A percentile compares a stretch with the other conserved stretches of the same genome.
phyloP scores from a whole-genome alignment of 1,140 invertebrate genomes.

The Araneus ventricosus region DNA sequence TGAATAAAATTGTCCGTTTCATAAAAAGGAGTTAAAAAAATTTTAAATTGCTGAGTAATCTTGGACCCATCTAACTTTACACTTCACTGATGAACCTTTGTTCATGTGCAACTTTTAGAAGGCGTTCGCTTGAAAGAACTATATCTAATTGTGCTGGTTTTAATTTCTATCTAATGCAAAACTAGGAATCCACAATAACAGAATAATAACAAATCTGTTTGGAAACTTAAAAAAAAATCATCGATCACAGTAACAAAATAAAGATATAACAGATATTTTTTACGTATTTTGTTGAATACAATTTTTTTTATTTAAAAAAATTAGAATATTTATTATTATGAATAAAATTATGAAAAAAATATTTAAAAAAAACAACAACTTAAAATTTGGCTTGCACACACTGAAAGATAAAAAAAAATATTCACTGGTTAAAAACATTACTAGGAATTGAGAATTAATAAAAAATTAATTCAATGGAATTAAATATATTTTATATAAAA shows the following conservation, averaged over 20 bases:
- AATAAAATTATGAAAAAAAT: too few relatives aligned
- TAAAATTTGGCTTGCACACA: too few relatives aligned
- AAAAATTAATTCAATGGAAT: too few relatives aligned
- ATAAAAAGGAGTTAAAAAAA: constrained; percentile 53
- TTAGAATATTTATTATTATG: too few relatives aligned
- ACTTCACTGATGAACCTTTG: constrained; percentile 10
- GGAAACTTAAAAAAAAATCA: neutral
- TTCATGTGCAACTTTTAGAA: constrained; percentile 28
- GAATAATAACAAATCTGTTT: neutral
- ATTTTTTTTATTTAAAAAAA: neutral
- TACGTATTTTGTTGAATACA: neutral
- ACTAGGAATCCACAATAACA: neutral
- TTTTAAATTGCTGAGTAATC: constrained; percentile 66
- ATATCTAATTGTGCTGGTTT: constrained; percentile 49
- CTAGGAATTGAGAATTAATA: too few relatives aligned
- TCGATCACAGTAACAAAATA: neutral
- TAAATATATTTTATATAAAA: too few relatives aligned
- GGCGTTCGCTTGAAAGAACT: constrained; percentile 21
- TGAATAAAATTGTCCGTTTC: constrained; percentile 57
- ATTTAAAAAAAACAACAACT: too few relatives aligned
- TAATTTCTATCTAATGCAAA: neutral
- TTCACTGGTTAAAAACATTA: too few relatives aligned
- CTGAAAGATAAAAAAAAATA: too few relatives aligned
- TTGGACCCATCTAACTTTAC: constrained; percentile 70
- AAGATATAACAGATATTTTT: neutral